A percentile compares a stretch with the other conserved stretches of the same genome.
Evolutionary conservation across 2,113 vertebrate species (phyloP).

Genomic region (Rutilus rutilus): DNA sequence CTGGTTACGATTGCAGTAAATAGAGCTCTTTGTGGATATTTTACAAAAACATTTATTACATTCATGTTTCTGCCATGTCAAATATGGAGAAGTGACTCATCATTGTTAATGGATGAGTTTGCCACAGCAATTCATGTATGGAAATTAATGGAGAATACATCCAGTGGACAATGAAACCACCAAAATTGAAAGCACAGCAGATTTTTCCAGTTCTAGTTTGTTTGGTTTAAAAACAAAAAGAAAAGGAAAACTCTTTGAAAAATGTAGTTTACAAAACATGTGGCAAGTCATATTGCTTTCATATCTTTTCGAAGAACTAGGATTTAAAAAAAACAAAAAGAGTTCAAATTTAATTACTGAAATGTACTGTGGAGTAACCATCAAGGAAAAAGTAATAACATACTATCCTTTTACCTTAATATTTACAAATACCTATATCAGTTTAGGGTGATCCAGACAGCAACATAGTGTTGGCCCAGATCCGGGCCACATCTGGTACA

Average conservation of each 20-base stretch:
- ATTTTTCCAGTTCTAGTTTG: background rate
- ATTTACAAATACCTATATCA: no score
- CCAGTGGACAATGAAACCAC: background rate
- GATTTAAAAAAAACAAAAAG: no score
- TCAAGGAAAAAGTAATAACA: background rate
- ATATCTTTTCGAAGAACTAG: background rate
- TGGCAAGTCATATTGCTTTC: background rate
- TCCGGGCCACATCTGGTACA: no score
- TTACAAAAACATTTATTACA: conserved; percentile 54
- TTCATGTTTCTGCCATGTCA: conserved; percentile 46
- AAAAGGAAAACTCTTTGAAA: no score
- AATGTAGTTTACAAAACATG: no score
- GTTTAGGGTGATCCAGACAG: no score
- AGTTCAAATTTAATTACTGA: no score
- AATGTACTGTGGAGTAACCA: no score
- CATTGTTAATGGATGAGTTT: conserved; percentile 2
- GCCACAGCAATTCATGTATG: background rate
- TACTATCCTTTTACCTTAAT: background rate
- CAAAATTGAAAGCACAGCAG: background rate
- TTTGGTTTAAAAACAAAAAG: no score
- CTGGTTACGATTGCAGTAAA: conserved; percentile 54
- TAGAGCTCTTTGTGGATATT: conserved; percentile 54
- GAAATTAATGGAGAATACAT: conserved; percentile 2
- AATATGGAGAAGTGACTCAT: conserved; percentile 42
- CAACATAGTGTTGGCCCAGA: no score